Evolutionary conservation across 2,113 vertebrate genomes (phyloP), one percentile per base, ranked within the genome.

Genomic region (Meleagris gallopavo): DNA sequence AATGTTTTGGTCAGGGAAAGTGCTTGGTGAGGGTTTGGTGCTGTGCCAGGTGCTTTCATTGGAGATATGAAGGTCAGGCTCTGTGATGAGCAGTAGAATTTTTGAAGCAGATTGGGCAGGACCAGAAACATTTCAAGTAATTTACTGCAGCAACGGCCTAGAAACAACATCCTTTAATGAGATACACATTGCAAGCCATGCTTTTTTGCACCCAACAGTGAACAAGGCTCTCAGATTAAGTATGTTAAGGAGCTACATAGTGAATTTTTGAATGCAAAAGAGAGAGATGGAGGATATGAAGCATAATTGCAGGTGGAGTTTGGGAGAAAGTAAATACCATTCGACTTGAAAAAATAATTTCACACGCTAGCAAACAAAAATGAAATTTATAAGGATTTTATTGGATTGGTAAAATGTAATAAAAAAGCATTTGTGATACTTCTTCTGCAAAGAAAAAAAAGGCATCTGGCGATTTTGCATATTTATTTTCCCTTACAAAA

Each of bases 381-480:
- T 90, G 92, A 96, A 97, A 93, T 93, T 94, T 96, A 94, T 96
- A 93, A 91, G 78, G 93, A 97, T 87, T 97, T 97, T 97, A 97
- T 97, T 97, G 89, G 92, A 93, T 96, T 96, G 96, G 95, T 96
- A 95, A 94, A 94, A 97, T 94, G 93, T 94, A 97, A 94, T 97
- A 96, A 96, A 97, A 96, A 96, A 97, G 97, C 95, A 97, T 94
- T 96, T 97, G 96, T 94, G 95, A 91, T 96, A 97, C 92, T 97
- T 96, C 79, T 95, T 97, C 92, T 96, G 97, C 97, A 95, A 96
- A 97, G 95, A 96, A 97, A 96, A 96, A 88, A 88, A 97, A 97
- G 95, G 94, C 93, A 96, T 97, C 95, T 96, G 90, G 88, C 3
- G 38, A 97, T 96, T 94, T 97, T 97, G 97, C 94, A 91, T 97